Base-by-base conservation (phyloP, 2,888 invertebrate genomes). In the Archips xylosteana region DNA sequence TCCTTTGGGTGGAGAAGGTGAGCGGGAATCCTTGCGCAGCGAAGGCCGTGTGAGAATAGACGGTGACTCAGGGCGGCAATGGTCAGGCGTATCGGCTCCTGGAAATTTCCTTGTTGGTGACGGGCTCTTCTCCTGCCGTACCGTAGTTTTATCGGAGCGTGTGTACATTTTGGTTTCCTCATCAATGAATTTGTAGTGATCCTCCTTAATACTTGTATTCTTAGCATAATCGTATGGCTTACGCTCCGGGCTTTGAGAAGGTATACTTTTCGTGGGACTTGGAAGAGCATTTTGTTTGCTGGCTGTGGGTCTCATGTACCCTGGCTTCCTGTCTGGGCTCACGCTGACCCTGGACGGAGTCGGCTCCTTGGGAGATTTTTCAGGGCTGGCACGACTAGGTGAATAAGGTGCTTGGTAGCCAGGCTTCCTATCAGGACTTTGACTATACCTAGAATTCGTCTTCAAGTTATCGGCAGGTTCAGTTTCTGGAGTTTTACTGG, bases 131-230 rank as follows among this genome's bases (percentile, higher is more conserved):
- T 78, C 76, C 57, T 73, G 75, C 39, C 76, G 73, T 6, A 67
- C 63, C 61, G 72, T 61, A 45, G 79, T 76, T 59, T 80, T 82
- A 64, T 86, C 81, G 63, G 69, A 80, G 10, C 80, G 85, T 39
- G 87, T 85, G 68, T 89, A 89, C 83, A 86, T 85, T 84, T 92
- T 92, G 51, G 91, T 92, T 86, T 93, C 92, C 80, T 92, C 92
- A 57, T 92, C 91, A 64, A 92, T 86, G 75, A 92, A 92, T 77
- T 84, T 90, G 70, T 91, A 90, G 75, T 92, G 88, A 69, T 92
- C 89, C 78, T 91, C 83, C 74, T 84, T 86, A 4, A 85, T 64
- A 76, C 83, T 85, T 15, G 76, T 81, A 0, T 80, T 79, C 76
- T 79, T 83, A 3, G 74, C 75, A 64, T 12, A 60, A 66, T 54